A percentile compares a stretch with the other conserved stretches of the same genome.
Conservation (phyloP, 2,797 vertebrate species). For the Tarsius wallacei region DNA sequence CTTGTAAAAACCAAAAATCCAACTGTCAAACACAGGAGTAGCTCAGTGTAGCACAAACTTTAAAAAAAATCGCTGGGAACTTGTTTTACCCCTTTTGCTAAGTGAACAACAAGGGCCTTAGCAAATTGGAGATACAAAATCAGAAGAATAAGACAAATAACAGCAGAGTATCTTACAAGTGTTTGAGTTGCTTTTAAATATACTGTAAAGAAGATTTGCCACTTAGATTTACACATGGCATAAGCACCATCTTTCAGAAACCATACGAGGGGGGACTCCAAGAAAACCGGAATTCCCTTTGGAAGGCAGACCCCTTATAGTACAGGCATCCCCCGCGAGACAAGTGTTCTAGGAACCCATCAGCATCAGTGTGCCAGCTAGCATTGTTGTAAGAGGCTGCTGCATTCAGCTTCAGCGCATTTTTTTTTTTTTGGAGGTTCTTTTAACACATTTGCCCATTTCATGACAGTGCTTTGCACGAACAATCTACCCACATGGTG, state of each 20-base stretch:
- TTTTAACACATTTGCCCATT: no score
- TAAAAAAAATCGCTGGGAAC: background rate
- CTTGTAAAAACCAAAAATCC: conserved; percentile 60
- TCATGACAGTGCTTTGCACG: no score
- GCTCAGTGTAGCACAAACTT: background rate
- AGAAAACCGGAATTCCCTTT: no score
- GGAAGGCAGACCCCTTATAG: no score
- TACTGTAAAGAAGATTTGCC: background rate
- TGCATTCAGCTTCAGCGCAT: no score
- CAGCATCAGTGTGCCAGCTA: no score
- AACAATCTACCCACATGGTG: no score
- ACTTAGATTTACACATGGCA: background rate
- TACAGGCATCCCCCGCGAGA: no score
- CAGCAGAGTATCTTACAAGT: background rate
- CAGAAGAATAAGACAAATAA: conserved; percentile 27
- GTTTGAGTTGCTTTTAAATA: conserved; percentile 3
- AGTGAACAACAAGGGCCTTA: background rate
- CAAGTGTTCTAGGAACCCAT: no score
- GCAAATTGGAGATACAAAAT: background rate
- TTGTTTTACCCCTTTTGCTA: background rate
- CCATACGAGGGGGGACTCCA: no score
- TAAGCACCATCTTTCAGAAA: background rate
- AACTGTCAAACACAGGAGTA: background rate
- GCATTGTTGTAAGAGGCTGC: no score
- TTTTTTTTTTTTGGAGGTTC: no score